A percentile compares a stretch with the other conserved stretches of the same genome.
Conservation (phyloP, 37 sponge, comb jelly and placozoan species). For the Amphimedon queenslandica region DNA sequence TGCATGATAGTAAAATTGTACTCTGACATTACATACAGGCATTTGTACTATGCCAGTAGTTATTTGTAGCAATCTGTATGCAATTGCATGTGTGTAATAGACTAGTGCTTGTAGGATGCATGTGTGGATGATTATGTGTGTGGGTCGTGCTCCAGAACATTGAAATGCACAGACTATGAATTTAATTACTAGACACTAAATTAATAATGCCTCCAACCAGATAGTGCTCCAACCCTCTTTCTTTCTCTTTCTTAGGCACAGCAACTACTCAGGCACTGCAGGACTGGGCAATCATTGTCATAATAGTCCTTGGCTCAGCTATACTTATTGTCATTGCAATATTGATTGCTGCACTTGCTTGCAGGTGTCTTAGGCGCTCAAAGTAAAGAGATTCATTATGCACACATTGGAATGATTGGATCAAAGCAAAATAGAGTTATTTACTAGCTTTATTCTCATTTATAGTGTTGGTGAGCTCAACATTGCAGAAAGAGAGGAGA, state of each 20-base stretch:
- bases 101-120: too few relatives aligned
- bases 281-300: constrained; percentile 52
- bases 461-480: constrained; percentile 39
- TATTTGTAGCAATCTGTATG: too few relatives aligned
- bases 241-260: neutral
- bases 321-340: constrained; percentile 11
- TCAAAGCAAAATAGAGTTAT: neutral
- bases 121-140: too few relatives aligned
- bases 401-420: neutral
- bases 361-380: constrained; percentile 13
- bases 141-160: neutral
- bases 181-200: neutral
- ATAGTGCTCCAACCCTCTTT: neutral
- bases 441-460: neutral
- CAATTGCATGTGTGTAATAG: too few relatives aligned
- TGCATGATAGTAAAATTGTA: neutral
- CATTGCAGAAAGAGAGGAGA: constrained; percentile 14
- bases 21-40: too few relatives aligned
- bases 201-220: too few relatives aligned
- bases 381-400: constrained; percentile 1
- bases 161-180: neutral
- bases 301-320: constrained; percentile 23
- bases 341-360: constrained; percentile 1
- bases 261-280: neutral
- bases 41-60: too few relatives aligned